phyloP scores from a whole-genome alignment of 2,888 invertebrate species.

The Dryobotodes eremita region DNA sequence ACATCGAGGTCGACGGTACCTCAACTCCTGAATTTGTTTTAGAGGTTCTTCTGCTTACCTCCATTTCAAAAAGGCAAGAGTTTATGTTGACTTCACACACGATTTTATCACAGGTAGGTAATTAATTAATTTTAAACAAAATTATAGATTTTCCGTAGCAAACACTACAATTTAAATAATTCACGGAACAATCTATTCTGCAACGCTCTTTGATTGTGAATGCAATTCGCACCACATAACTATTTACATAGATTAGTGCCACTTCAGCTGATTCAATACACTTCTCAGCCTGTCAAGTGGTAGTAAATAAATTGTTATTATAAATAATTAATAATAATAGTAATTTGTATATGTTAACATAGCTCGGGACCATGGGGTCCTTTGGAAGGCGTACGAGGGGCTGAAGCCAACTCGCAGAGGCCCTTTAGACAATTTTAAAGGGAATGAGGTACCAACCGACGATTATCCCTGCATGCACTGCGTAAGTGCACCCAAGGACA shows the following conservation, averaged over 20 bases:
- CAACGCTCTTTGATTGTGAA: constrained; percentile 46
- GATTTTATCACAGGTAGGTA: neutral
- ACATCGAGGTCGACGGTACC: no score
- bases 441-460: no score
- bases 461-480: no score
- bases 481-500: no score
- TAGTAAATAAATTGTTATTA: no score
- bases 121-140: constrained; percentile 2
- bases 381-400: no score
- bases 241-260: constrained; percentile 45
- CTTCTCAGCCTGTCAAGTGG: neutral
- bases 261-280: constrained; percentile 24
- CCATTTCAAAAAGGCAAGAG: neutral
- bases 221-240: constrained; percentile 43
- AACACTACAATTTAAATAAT: constrained; percentile 23
- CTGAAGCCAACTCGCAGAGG: no score
- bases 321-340: no score
- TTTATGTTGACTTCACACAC: neutral
- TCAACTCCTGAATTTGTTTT: no score
- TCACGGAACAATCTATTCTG: constrained; percentile 35
- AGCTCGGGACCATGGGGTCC: no score
- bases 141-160: neutral
- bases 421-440: no score
- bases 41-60: neutral
- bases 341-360: no score